Evolutionary conservation across 2,888 invertebrate species (phyloP), one percentile per base, ranked within the genome.

Genomic region (Hypsopygia costalis): DNA sequence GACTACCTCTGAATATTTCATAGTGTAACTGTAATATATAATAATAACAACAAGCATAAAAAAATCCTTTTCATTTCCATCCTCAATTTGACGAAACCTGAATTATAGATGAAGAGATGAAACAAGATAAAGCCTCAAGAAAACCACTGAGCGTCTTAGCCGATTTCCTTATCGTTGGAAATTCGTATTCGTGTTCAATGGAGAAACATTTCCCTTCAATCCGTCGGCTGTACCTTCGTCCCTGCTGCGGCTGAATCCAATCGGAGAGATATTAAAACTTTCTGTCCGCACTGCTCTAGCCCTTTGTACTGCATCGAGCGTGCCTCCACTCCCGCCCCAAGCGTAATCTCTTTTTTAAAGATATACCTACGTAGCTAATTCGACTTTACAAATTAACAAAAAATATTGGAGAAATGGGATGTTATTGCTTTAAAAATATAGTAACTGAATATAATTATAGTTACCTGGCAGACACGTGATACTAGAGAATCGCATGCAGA

Each of bases 211-310:
- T 74, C 68, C 69, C 69, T 74, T 69, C 67, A 69, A 68, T 71
- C 64, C 63, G 58, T n/a, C n/a, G n/a, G n/a, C 50, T 50, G 59
- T 69, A 68, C 69, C 69, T 69, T 67, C 71, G 65, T 72, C 70
- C 69, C 62, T 57, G 68, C 64, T 68, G 74, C 59, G 76, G 79
- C 75, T 76, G 76, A 73, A 83, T 82, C 83, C 80, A 81, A 85
- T 85, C 81, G 77, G 71, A 74, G 76, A 79, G 85, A 86, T 87
- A 87, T 89, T 87, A 87, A 86, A 89, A 88, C 77, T 83, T 87
- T 83, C 74, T 72, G 70, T 69, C 72, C 69, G 68, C 69, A 59
- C 67, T 68, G 61, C 67, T 62, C 56, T 56, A 55, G 62, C 70
- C 75, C 76, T 81, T 82, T 79, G 71, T 80, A 60, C 61, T 53